Base-by-base conservation (phyloP, 2,888 invertebrate genomes). In the Portevinia maculata region DNA sequence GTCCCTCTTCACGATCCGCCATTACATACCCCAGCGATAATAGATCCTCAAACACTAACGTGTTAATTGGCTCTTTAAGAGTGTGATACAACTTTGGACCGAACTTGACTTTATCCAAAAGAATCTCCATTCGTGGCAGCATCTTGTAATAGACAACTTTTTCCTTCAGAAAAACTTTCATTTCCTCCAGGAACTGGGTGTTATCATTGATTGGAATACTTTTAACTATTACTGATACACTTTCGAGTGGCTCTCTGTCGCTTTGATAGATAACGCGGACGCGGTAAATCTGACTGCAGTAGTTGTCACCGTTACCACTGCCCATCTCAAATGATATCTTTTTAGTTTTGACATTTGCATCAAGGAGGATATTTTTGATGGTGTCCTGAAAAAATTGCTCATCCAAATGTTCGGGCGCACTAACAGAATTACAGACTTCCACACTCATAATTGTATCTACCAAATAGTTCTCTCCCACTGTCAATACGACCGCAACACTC, bases 1-100 rank as follows among this genome's bases (percentile, higher is more conserved):
- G 88, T n/a, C 93, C 93, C 7, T 87, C 79, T 39, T 89, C 88
- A 19, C 93, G 91, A 86, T 92, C 89, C 0, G 91, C 90, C 88
- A 92, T 91, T 0, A 87, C 86, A 86, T 90, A 93, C 1, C 92
- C 93, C 32, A 90, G 84, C 0, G 89, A 88, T 1, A 90, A 88
- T 1, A 93, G 88, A 76, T 90, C 89, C 65, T 90, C 89, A 62
- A 90, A 69, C 7, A 89, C 75, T 57, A 84, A 24, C 7, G 79
- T 81, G 5, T 50, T 65, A 1, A 75, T 65, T 7, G 81, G 84
- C 9, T 84, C 76, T 32, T 64, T 84, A 0, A 79, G 5, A 11
- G 76, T 53, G 21, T 86, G 73, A 28, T 84, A 86, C 1, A 85
- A 64, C 41, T 84, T 87, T 15, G 70, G 70, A 3, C 70, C 79